Conservation (phyloP, 2,888 invertebrate species). For the Amorpha juglandis region DNA sequence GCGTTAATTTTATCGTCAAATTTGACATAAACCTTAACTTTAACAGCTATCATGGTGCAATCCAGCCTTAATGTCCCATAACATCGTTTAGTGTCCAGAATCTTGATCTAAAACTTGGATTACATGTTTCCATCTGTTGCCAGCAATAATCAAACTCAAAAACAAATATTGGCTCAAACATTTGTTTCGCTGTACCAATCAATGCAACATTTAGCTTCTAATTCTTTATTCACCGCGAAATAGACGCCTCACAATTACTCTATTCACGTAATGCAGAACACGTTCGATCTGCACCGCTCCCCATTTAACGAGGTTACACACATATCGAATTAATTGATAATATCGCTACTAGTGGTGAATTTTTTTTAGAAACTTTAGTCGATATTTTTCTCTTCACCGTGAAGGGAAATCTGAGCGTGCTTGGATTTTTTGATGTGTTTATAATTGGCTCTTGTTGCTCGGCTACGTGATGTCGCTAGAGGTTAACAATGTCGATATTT, state of each 20-base stretch:
- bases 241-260: not conserved
- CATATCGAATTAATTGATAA: constrained; percentile 24
- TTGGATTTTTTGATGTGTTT: constrained; percentile 7
- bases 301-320: constrained; percentile 18
- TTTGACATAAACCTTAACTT: too few species aligned
- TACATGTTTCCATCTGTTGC: too few species aligned
- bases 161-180: not conserved
- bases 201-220: not conserved
- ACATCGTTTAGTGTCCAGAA: too few species aligned
- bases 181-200: not conserved
- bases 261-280: not conserved
- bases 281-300: constrained; percentile 6
- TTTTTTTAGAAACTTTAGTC: constrained; percentile 5
- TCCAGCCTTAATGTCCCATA: too few species aligned
- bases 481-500: not conserved
- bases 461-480: constrained; percentile 1
- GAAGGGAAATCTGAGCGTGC: constrained; percentile 15
- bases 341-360: not conserved
- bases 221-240: not conserved
- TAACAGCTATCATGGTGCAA: too few species aligned
- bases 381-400: not conserved
- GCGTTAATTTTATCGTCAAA: too few species aligned
- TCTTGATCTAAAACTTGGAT: too few species aligned
- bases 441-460: not conserved
- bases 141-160: not conserved